These are phyloP conservation scores for Autographa pulchrina DNA, from an alignment of 2,888 invertebrate species.

Conservation along the genomic window DNA sequence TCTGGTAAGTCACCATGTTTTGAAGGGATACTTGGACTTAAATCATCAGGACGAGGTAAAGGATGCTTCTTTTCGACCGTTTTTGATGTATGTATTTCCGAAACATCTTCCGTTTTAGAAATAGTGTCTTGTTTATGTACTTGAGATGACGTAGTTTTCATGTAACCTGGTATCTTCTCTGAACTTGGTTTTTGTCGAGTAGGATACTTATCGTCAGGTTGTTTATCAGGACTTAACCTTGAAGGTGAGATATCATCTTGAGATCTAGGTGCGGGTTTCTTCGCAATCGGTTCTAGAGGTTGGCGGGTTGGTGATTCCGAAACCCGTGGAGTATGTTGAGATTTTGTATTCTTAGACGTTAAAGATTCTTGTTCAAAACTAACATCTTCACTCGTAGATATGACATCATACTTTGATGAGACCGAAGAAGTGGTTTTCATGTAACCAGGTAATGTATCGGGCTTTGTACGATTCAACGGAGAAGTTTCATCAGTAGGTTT, in stretches of 20 bases:
- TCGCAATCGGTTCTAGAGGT: constrained; percentile 13
- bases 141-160: constrained; percentile 49
- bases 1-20: constrained; percentile 19
- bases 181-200: constrained; percentile 25
- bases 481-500: constrained; percentile 17
- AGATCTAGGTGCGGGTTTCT: constrained; percentile 27
- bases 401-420: constrained; percentile 34
- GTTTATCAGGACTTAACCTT: constrained; percentile 23
- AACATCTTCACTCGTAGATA: constrained; percentile 26
- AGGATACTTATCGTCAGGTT: constrained; percentile 20
- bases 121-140: constrained; percentile 47
- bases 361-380: constrained; percentile 20
- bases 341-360: constrained; percentile 19
- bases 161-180: constrained; percentile 34
- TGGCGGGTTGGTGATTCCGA: constrained; percentile 28
- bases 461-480: constrained; percentile 36
- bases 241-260: constrained; percentile 16
- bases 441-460: constrained; percentile 29
- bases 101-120: constrained; percentile 42
- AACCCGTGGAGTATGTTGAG: constrained; percentile 9
- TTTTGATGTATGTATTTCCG: constrained; percentile 44
- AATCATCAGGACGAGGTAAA: constrained; percentile 40
- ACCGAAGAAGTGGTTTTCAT: constrained; percentile 34
- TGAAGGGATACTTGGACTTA: constrained; percentile 45
- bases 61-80: constrained; percentile 39